A percentile compares a stretch with the other conserved stretches of the same genome.
Evolutionary conservation across 2,888 invertebrate species (phyloP).

Genomic region (Cosmia pyralina): DNA sequence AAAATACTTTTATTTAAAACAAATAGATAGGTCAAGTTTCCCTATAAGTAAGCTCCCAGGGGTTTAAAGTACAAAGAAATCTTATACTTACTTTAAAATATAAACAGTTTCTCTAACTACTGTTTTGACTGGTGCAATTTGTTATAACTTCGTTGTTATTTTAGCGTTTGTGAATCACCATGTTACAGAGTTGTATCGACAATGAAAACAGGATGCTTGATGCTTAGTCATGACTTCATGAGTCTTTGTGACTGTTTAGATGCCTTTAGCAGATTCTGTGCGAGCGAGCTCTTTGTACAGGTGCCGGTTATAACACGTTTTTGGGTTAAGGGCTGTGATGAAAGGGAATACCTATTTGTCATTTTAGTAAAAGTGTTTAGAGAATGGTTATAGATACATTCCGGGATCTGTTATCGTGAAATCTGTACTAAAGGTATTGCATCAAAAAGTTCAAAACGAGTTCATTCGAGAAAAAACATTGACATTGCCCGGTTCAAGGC

Average conservation of each 20-base stretch:
- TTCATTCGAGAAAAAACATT: conserved; percentile 43
- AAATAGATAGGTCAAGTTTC: neutral
- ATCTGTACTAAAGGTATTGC: neutral
- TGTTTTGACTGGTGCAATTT: conserved; percentile 62
- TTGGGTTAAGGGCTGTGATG: conserved; percentile 2
- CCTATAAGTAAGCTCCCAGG: neutral
- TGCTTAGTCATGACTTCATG: conserved; percentile 77
- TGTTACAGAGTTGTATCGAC: conserved; percentile 74
- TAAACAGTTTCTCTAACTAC: conserved; percentile 49
- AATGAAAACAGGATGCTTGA: conserved; percentile 78
- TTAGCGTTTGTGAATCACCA: conserved; percentile 66
- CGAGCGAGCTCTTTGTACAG: conserved; percentile 36
- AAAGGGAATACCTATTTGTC: neutral
- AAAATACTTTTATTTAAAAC: neutral
- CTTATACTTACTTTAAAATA: conserved; percentile 25
- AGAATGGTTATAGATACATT: neutral
- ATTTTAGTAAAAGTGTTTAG: neutral
- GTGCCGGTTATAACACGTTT: conserved; percentile 26
- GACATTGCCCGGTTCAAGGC: conserved; percentile 51
- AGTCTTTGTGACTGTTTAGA: conserved; percentile 65
- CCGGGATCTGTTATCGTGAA: no score
- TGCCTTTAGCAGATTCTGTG: conserved; percentile 43
- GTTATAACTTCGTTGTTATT: conserved; percentile 67
- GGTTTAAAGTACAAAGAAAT: conserved; percentile 33
- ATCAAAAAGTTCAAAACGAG: conserved; percentile 29